Evolutionary conservation across 2,113 vertebrate species (phyloP).

Genomic region (Oreochromis aureus): DNA sequence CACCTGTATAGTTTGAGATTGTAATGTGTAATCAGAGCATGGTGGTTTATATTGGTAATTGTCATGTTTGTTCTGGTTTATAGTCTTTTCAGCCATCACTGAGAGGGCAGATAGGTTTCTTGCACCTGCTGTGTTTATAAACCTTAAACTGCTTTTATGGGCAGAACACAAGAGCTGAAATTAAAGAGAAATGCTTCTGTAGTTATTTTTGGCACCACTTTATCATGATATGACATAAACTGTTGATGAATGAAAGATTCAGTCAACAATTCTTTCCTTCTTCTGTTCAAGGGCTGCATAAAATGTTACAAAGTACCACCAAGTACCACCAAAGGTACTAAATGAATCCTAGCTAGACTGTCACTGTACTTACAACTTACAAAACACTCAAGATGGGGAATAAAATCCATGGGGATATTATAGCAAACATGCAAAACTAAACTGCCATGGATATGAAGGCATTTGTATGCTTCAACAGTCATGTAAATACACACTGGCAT

Average conservation of each 20-base stretch:
- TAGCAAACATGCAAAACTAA: background rate
- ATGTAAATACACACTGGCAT: background rate
- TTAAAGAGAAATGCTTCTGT: background rate
- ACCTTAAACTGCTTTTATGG: background rate
- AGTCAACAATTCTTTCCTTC: background rate
- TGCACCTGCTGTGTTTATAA: background rate
- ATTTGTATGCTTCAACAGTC: background rate
- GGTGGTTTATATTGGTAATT: background rate
- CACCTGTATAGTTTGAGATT: background rate
- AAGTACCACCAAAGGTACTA: background rate
- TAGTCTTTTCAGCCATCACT: background rate
- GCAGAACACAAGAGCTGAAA: background rate
- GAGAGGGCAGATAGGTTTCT: background rate
- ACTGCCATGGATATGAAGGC: background rate
- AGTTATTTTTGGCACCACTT: rapidly evolving
- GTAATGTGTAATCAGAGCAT: background rate
- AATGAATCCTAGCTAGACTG: background rate
- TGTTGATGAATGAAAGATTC: background rate
- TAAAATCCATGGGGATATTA: background rate
- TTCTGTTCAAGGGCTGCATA: background rate
- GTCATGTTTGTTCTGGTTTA: background rate
- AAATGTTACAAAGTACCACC: background rate
- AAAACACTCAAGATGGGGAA: background rate
- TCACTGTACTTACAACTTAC: background rate
- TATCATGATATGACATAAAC: background rate